A percentile compares a stretch with the other conserved stretches of the same genome.
These are phyloP conservation scores for Aurelia aurita DNA, from an alignment of 30 jellyfish, hydroid and myxozoan genomes.

Conservation along the genomic window DNA sequence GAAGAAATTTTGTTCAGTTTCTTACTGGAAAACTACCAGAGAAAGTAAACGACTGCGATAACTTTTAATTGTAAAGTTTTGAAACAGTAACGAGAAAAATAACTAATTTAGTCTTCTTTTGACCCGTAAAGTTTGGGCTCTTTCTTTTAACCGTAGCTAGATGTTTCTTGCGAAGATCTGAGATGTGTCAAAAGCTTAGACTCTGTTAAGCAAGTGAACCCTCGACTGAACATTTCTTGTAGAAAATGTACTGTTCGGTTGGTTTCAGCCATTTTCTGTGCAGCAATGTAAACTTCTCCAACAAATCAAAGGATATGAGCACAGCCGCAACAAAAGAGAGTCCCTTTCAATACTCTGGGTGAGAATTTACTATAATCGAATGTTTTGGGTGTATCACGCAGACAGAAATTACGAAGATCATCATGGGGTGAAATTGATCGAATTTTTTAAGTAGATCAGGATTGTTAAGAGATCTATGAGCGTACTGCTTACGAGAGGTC, in stretches of 20 bases:
- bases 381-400: neutral
- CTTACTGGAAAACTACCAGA: conserved; percentile 47
- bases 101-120: no score
- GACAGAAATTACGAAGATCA: neutral
- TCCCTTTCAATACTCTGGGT: neutral
- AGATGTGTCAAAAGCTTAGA: neutral
- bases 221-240: neutral
- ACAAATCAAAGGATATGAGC: neutral
- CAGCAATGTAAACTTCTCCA: neutral
- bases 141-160: no score
- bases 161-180: no score
- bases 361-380: neutral
- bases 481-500: neutral
- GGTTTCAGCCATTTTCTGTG: neutral
- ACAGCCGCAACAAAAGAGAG: neutral
- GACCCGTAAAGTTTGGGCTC: no score
- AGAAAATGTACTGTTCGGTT: neutral
- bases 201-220: no score
- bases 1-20: conserved; percentile 55
- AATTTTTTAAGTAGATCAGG: neutral
- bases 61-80: no score
- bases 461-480: neutral
- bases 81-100: no score
- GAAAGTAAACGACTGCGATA: conserved; percentile 18
- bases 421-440: neutral